Evolutionary conservation across 2,888 invertebrate genomes (phyloP).

Genomic region (Griposia aprilina): DNA sequence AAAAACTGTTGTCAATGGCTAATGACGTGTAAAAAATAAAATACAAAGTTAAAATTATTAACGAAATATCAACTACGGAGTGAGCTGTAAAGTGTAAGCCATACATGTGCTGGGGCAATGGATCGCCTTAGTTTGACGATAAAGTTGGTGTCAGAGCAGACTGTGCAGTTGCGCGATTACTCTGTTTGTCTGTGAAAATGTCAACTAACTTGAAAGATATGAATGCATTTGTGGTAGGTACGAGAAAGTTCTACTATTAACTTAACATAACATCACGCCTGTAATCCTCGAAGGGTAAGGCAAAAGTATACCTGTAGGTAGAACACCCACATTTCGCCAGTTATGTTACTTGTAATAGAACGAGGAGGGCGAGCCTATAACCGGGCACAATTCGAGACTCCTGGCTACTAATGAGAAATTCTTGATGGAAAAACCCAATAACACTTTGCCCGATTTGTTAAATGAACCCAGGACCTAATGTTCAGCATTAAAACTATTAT

Average conservation of each 20-base stretch:
- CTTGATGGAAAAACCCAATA: neutral
- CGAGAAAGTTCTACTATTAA: neutral
- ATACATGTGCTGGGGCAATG: conserved; percentile 33
- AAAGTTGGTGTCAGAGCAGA: conserved; percentile 49
- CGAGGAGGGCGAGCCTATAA: neutral
- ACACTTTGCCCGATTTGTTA: neutral
- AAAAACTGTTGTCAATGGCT: neutral
- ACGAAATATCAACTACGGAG: neutral
- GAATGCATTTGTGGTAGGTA: conserved; percentile 12
- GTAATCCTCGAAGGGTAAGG: neutral
- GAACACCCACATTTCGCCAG: neutral
- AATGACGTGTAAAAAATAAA: neutral
- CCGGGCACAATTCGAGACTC: neutral
- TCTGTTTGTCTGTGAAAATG: conserved; percentile 27
- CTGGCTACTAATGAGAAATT: neutral
- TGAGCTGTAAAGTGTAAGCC: conserved; percentile 10
- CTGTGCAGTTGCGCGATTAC: conserved; percentile 46
- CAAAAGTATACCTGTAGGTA: neutral
- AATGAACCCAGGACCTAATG: neutral
- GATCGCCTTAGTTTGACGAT: conserved; percentile 49
- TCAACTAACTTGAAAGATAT: conserved; percentile 35
- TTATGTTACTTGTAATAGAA: neutral
- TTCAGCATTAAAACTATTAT: neutral
- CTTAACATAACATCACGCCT: neutral
- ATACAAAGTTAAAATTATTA: neutral